phyloP scores from a whole-genome alignment of 2,797 vertebrate species.

The Betta splendens region DNA sequence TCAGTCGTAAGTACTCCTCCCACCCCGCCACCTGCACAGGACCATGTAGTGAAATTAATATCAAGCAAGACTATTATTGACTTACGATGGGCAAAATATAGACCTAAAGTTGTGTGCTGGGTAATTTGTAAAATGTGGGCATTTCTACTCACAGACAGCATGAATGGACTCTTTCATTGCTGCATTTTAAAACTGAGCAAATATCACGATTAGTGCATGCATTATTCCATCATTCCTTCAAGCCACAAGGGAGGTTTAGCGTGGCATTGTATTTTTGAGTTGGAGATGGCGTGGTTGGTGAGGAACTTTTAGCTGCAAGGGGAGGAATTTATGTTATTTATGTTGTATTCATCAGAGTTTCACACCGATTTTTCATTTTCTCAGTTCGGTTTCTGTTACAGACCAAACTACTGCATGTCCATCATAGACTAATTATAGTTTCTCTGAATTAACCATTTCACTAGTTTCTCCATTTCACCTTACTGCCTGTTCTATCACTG shows the following conservation, averaged over 20 bases:
- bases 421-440: constrained; percentile 18
- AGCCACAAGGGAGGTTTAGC: constrained; percentile 31
- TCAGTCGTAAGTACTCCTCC: constrained; percentile 94
- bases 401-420: constrained; percentile 1
- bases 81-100: constrained; percentile 8
- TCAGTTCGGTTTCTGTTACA: constrained; percentile 33
- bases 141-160: constrained; percentile 8
- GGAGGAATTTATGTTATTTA: constrained; percentile 14
- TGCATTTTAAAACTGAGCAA: constrained; percentile 33
- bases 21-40: constrained; percentile 44
- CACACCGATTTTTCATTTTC: constrained; percentile 16
- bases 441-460: constrained; percentile 13
- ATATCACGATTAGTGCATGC: constrained; percentile 38
- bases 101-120: constrained; percentile 17
- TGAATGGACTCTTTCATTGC: constrained; percentile 31
- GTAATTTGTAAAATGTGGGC: constrained; percentile 7
- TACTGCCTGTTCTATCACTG: constrained; percentile 64
- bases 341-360: constrained; percentile 2
- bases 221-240: constrained; percentile 24
- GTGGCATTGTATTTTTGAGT: constrained; percentile 25
- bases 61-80: constrained; percentile 26
- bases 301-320: constrained; percentile 10
- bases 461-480: constrained; percentile 32
- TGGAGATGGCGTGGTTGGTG: constrained; percentile 13
- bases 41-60: constrained; percentile 41